Conservation (phyloP, 2,888 invertebrate genomes). For the Tetropium fuscum region DNA sequence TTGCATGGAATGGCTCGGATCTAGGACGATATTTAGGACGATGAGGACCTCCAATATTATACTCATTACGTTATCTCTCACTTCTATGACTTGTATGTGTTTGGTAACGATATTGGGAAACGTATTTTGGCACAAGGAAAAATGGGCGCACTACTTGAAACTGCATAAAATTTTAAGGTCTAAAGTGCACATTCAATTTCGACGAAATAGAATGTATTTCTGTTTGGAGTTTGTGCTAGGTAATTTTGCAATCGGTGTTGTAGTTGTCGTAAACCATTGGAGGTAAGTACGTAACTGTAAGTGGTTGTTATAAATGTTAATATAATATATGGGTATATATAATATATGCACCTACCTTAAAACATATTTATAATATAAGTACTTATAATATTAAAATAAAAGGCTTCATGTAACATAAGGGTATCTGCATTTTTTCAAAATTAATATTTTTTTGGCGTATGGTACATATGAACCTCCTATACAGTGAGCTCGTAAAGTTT, state of each 20-base stretch:
- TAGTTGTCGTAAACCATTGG: slow-evolving; percentile 27
- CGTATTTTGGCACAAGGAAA: slow-evolving; percentile 33
- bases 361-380: too few species aligned
- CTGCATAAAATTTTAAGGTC: slow-evolving; percentile 27
- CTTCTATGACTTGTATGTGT: slow-evolving; percentile 28
- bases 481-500: too few species aligned
- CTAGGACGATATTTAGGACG: slow-evolving; percentile 13
- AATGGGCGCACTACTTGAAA: slow-evolving; percentile 32
- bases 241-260: slow-evolving; percentile 24
- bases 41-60: slow-evolving; percentile 33
- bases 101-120: slow-evolving; percentile 30
- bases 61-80: slow-evolving; percentile 20
- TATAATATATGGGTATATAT: too few species aligned
- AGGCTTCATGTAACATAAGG: too few species aligned
- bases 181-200: slow-evolving; percentile 24
- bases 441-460: too few species aligned
- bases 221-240: slow-evolving; percentile 31
- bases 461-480: too few species aligned
- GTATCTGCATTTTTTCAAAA: too few species aligned
- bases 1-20: slow-evolving; percentile 24
- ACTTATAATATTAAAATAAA: too few species aligned
- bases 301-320: too few species aligned
- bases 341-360: too few species aligned
- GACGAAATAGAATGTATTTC: slow-evolving; percentile 25
- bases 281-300: slow-evolving; percentile 33